Evolutionary conservation across 2,113 vertebrate genomes (phyloP).

Genomic region (Salvelinus alpinus): DNA sequence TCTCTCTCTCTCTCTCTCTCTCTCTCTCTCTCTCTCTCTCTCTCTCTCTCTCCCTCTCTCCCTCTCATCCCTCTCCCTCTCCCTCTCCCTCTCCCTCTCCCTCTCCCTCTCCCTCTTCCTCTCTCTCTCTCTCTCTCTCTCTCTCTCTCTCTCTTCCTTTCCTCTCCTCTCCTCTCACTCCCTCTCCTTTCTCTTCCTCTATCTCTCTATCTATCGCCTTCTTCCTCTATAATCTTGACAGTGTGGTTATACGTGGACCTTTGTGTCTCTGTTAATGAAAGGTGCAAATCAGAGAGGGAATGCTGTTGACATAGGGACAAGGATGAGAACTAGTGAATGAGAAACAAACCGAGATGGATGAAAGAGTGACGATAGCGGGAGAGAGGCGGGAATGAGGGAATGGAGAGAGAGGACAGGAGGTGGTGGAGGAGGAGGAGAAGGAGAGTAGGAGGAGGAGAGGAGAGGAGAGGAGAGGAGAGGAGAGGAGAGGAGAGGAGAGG

Average conservation of each 20-base stretch:
- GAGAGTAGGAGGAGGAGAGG: constrained; percentile 40
- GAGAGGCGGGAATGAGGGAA: constrained; percentile 43
- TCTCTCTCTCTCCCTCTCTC: constrained; percentile 26
- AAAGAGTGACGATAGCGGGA: constrained; percentile 50
- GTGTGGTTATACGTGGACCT: constrained; percentile 29
- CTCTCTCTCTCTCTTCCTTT: too few species aligned
- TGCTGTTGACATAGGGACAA: constrained; percentile 47
- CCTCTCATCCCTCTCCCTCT: too few species aligned
- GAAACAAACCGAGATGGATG: constrained; percentile 27
- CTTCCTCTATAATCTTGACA: neutral
- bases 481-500: too few species aligned
- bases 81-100: too few species aligned
- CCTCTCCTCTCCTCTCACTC: neutral
- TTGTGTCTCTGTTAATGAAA: constrained; percentile 31
- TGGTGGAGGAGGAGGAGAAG: constrained; percentile 26
- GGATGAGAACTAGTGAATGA: constrained; percentile 35
- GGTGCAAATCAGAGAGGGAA: constrained; percentile 52
- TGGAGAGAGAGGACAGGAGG: constrained; percentile 30
- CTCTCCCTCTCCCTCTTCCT: too few species aligned
- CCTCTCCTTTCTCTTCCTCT: too few species aligned
- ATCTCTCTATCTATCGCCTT: too few species aligned
- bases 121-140: too few species aligned
- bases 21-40: constrained; percentile 11
- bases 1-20: constrained; percentile 18
- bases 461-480: too few species aligned